Evolutionary conservation across 1,140 invertebrate species (phyloP).

Genomic region (Brachionus sp.): DNA sequence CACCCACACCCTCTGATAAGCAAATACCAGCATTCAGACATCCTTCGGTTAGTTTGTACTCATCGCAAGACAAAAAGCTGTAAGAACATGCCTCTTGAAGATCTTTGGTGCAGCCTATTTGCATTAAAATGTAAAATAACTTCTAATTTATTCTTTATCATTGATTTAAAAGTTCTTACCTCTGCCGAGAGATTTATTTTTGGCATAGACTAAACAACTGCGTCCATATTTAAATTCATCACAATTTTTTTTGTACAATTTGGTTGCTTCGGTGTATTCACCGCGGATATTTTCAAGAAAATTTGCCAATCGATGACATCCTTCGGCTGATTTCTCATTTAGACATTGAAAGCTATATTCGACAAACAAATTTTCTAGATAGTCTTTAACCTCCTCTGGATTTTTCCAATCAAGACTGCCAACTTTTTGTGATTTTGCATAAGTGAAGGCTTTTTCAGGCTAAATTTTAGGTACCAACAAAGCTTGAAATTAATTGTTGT

Average conservation of each 20-base stretch:
- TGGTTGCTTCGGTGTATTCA: constrained; percentile 11
- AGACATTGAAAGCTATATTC: constrained; percentile 45
- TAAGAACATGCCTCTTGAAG: neutral
- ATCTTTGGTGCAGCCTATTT: neutral
- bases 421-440: constrained; percentile 6
- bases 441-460: neutral
- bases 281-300: constrained; percentile 28
- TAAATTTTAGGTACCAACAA: neutral
- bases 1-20: constrained; percentile 14
- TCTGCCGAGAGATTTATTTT: constrained; percentile 15
- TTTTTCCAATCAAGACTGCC: constrained; percentile 33
- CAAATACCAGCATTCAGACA: constrained; percentile 28
- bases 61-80: constrained; percentile 36
- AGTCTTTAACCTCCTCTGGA: constrained; percentile 45
- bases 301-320: constrained; percentile 45
- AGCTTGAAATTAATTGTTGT: neutral
- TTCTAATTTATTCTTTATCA: too few species aligned
- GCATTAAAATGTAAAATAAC: too few species aligned
- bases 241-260: constrained; percentile 44
- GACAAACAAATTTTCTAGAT: constrained; percentile 39
- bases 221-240: constrained; percentile 36
- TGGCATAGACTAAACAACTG: constrained; percentile 29
- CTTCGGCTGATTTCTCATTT: constrained; percentile 34
- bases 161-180: too few species aligned
- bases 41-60: constrained; percentile 1